Evolutionary conservation across 2,113 vertebrate species (phyloP).

Genomic region (Xiphophorus couchianus): DNA sequence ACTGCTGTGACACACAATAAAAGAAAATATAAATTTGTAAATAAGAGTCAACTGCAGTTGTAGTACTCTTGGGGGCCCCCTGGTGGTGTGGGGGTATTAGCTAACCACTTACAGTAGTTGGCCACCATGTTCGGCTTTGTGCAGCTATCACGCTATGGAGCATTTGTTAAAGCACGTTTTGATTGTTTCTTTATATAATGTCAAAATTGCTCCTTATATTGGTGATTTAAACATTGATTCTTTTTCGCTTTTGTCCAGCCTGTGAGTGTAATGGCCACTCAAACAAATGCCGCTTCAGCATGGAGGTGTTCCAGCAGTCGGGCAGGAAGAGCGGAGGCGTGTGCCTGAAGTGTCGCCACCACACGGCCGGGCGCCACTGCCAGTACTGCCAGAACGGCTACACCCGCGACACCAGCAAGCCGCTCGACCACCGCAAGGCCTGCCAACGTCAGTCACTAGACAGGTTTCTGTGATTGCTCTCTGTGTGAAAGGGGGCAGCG

Average conservation of each 20-base stretch:
- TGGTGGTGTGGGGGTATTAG: not conserved
- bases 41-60: not conserved
- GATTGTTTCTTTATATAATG: too few relatives aligned
- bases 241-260: conserved; percentile 64
- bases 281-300: conserved; percentile 88
- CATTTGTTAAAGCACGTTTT: too few relatives aligned
- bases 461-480: conserved; percentile 33
- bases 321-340: conserved; percentile 87
- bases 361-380: conserved; percentile 88
- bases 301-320: conserved; percentile 88
- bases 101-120: too few relatives aligned
- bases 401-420: conserved; percentile 83
- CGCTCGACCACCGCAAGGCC: conserved; percentile 83
- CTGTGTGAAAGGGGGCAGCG: conserved; percentile 5
- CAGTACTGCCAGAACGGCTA: conserved; percentile 90
- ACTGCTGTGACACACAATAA: not conserved
- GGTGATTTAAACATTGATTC: not conserved
- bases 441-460: conserved; percentile 84
- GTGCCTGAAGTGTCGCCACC: conserved; percentile 89
- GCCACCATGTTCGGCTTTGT: too few relatives aligned
- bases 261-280: conserved; percentile 90
- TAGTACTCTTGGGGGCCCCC: not conserved
- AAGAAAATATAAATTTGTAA: not conserved
- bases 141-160: not conserved
- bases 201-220: fast-evolving